These are phyloP conservation scores for Tragelaphus buxtoni DNA, from an alignment of 2,113 vertebrate genomes.

Conservation along the genomic window DNA sequence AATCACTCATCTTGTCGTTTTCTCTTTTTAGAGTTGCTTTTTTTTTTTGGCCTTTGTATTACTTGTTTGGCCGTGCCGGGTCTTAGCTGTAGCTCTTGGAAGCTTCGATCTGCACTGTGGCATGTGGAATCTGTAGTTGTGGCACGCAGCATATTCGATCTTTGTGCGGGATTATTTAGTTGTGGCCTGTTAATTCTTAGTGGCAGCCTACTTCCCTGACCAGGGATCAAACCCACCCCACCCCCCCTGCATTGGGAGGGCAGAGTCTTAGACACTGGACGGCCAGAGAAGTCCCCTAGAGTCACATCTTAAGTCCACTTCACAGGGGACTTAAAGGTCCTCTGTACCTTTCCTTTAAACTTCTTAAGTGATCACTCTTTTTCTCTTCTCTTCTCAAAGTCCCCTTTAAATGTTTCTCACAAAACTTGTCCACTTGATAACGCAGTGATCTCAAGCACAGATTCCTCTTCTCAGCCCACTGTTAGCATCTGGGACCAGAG, in stretches of 20 bases:
- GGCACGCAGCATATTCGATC: fast-evolving
- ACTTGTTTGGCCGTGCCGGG: fast-evolving
- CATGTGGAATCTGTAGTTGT: fast-evolving
- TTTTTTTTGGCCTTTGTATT: background rate
- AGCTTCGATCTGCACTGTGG: background rate
- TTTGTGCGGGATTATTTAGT: background rate
- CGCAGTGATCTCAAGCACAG: fast-evolving
- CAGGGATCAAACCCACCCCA: background rate
- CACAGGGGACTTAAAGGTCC: background rate
- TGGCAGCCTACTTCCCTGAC: background rate
- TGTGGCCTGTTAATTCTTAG: background rate
- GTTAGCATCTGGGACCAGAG: fast-evolving
- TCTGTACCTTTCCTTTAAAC: background rate
- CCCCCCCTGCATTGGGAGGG: background rate
- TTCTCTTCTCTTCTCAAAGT: background rate
- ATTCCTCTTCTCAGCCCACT: too few relatives aligned
- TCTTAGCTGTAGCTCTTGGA: background rate
- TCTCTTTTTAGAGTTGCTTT: background rate
- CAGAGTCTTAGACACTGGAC: background rate
- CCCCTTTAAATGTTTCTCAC: background rate
- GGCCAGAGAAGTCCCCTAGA: background rate
- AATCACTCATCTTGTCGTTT: background rate
- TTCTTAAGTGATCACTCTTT: background rate
- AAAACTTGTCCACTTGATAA: fast-evolving
- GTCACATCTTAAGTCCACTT: background rate